phyloP scores from a whole-genome alignment of 2,888 invertebrate genomes.

The Clitarchus hookeri region DNA sequence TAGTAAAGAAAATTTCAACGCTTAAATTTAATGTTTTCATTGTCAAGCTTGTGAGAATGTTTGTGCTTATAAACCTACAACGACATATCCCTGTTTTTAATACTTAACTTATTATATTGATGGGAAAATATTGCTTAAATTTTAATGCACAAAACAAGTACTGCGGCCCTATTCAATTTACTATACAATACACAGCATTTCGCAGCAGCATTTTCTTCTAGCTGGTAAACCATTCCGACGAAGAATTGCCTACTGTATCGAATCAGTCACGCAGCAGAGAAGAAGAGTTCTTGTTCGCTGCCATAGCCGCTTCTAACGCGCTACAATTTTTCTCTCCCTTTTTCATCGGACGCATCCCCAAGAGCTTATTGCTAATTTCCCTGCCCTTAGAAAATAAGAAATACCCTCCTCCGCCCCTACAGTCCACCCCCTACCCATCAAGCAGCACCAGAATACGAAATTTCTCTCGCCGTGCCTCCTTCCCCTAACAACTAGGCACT shows the following conservation, averaged over 20 bases:
- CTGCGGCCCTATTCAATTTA: too few relatives aligned
- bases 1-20: too few relatives aligned
- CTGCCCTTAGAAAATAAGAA: constrained; percentile 26
- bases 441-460: constrained; percentile 11
- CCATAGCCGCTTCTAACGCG: background rate
- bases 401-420: background rate
- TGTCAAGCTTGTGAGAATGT: too few relatives aligned
- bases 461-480: background rate
- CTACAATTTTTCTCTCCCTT: constrained; percentile 16
- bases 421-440: background rate
- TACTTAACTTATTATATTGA: too few relatives aligned
- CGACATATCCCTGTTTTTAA: too few relatives aligned
- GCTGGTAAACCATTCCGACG: too few relatives aligned
- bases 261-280: background rate
- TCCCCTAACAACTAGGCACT: background rate
- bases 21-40: too few relatives aligned
- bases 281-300: constrained; percentile 14
- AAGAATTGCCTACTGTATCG: background rate
- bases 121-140: too few relatives aligned
- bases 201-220: too few relatives aligned
- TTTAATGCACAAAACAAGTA: too few relatives aligned
- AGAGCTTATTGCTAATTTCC: constrained; percentile 27
- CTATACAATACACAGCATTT: too few relatives aligned
- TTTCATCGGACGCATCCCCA: constrained; percentile 24
- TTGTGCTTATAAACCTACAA: too few relatives aligned